Evolutionary conservation across 1,140 invertebrate genomes (phyloP).

Genomic region (Penaeus chinensis): DNA sequence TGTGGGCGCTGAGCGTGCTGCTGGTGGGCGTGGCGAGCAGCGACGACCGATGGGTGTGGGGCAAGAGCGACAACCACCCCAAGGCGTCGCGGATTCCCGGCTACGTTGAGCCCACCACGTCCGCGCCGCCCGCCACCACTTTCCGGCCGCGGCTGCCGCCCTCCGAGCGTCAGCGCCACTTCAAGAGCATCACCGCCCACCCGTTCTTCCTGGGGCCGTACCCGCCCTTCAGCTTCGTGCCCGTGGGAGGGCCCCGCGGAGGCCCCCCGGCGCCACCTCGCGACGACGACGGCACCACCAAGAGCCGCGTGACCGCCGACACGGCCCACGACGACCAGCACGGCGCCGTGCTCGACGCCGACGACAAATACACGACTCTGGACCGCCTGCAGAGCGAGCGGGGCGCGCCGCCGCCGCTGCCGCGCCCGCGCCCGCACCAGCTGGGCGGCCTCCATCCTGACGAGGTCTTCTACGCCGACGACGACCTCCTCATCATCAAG

Average conservation of each 20-base stretch:
- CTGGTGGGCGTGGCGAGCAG: not conserved
- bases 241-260: not conserved
- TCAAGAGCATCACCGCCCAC: conserved; percentile 25
- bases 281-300: conserved; percentile 49
- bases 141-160: not conserved
- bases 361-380: conserved; percentile 89
- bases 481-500: conserved; percentile 84
- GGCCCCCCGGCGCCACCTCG: not conserved
- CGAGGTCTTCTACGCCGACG: conserved; percentile 90
- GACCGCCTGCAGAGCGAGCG: conserved; percentile 81
- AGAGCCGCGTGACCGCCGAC: conserved; percentile 32
- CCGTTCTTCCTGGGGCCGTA: conserved; percentile 27
- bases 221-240: conserved; percentile 3
- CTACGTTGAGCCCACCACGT: conserved; percentile 30
- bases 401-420: conserved; percentile 70
- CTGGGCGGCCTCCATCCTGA: conserved; percentile 84
- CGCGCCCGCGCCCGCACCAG: conserved; percentile 74
- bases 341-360: conserved; percentile 71
- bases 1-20: too few relatives aligned
- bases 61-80: not conserved
- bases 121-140: conserved; percentile 32
- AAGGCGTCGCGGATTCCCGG: conserved; percentile 54
- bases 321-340: conserved; percentile 32
- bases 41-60: conserved; percentile 33
- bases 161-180: not conserved